Evolutionary conservation across 2,888 invertebrate genomes (phyloP).

Genomic region (Rhagophthalmus giganteus): DNA sequence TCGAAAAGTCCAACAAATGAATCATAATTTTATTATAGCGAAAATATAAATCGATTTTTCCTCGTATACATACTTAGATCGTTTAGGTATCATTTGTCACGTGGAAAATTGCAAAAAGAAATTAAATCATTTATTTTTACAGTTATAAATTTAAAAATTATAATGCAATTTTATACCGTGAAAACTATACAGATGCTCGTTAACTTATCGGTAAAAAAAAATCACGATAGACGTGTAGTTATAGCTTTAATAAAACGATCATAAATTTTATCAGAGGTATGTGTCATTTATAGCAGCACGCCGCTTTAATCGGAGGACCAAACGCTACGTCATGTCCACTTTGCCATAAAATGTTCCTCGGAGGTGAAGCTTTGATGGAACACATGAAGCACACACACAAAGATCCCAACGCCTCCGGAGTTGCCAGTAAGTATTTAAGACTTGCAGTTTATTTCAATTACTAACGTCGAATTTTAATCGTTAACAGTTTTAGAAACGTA

Average conservation of each 20-base stretch:
- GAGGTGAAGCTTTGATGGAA: slow-evolving; percentile 90
- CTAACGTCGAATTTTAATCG: slow-evolving; percentile 2
- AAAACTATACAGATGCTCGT: too few species aligned
- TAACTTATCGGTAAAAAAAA: neutral
- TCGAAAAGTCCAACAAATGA: neutral
- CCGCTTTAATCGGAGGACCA: slow-evolving; percentile 89
- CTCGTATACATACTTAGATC: too few species aligned
- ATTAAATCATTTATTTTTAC: too few species aligned
- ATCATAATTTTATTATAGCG: neutral
- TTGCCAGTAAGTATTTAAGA: slow-evolving; percentile 76
- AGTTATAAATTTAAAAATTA: too few species aligned
- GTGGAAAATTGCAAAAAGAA: too few species aligned
- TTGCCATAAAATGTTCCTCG: slow-evolving; percentile 92
- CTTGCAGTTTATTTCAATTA: slow-evolving; percentile 3
- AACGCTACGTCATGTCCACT: slow-evolving; percentile 90
- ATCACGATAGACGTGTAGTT: neutral
- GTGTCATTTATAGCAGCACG: slow-evolving; percentile 82
- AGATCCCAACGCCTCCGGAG: slow-evolving; percentile 86
- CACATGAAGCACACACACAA: slow-evolving; percentile 96
- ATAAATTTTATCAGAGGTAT: slow-evolving; percentile 8
- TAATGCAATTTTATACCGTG: too few species aligned
- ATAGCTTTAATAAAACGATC: too few species aligned
- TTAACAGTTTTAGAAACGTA: too few species aligned
- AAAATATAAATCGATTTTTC: neutral
- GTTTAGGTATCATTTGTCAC: too few species aligned